Conservation (phyloP, 1,140 invertebrate genomes). For the Drosophila ercepeae region DNA sequence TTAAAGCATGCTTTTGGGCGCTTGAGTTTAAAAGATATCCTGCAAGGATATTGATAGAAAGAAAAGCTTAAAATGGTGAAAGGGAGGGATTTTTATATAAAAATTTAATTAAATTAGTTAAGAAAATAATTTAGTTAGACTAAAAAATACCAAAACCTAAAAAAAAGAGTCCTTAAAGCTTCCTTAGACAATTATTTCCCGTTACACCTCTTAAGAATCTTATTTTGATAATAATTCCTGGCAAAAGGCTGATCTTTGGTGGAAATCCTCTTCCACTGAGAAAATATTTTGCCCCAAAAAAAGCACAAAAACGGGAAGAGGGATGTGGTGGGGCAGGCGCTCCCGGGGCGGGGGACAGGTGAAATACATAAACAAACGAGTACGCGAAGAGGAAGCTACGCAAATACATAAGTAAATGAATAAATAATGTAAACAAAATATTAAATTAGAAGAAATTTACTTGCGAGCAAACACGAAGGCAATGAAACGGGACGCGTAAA, state of each 20-base stretch:
- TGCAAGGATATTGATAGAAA: background rate
- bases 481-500: no score
- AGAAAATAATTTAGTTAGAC: no score
- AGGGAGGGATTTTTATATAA: background rate
- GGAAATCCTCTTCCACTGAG: slow-evolving; percentile 9
- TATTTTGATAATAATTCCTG: background rate
- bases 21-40: slow-evolving; percentile 1
- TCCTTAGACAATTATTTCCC: no score
- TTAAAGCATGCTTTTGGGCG: slow-evolving; percentile 25
- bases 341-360: slow-evolving; percentile 39
- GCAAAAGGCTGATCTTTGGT: background rate
- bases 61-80: background rate
- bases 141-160: no score
- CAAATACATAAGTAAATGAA: slow-evolving; percentile 79
- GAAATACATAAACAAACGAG: slow-evolving; percentile 62
- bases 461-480: slow-evolving; percentile 63
- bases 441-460: slow-evolving; percentile 82
- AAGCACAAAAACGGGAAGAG: background rate
- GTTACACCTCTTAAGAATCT: no score
- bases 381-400: slow-evolving; percentile 35
- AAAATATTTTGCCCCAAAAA: background rate
- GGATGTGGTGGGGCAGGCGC: no score
- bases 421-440: slow-evolving; percentile 82
- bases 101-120: no score
- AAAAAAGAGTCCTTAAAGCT: no score